These are phyloP conservation scores for Episyrphus balteatus DNA, from an alignment of 1,140 invertebrate species.

Conservation along the genomic window DNA sequence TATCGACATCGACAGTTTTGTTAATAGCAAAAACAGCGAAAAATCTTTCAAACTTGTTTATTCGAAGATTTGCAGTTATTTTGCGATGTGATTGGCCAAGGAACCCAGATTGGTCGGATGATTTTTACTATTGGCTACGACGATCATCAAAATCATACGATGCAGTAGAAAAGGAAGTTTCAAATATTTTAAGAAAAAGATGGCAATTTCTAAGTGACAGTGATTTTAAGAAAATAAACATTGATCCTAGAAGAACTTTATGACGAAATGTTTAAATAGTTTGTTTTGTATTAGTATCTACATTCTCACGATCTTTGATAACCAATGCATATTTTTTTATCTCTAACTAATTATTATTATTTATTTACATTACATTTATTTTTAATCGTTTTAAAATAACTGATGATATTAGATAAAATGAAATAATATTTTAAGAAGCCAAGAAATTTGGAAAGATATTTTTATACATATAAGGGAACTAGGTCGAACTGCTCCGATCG, in stretches of 20 bases:
- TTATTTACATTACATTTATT: too few relatives aligned
- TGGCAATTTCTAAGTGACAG: slow-evolving; percentile 67
- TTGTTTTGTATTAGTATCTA: too few relatives aligned
- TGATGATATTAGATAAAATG: too few relatives aligned
- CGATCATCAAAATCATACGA: slow-evolving; percentile 51
- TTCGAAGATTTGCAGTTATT: slow-evolving; percentile 61
- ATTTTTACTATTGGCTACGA: slow-evolving; percentile 58
- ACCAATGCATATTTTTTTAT: too few relatives aligned
- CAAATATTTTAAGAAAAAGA: slow-evolving; percentile 50
- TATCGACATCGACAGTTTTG: slow-evolving; percentile 68
- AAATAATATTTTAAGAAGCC: too few relatives aligned
- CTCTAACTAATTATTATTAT: too few relatives aligned
- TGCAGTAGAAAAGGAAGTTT: slow-evolving; percentile 54
- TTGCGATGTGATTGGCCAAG: slow-evolving; percentile 58
- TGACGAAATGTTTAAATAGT: too few relatives aligned
- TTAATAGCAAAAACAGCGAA: slow-evolving; percentile 56
- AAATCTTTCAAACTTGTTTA: slow-evolving; percentile 51
- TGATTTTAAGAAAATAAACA: slow-evolving; percentile 47
- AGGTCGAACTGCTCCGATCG: too few relatives aligned
- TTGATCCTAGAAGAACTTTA: slow-evolving; percentile 8
- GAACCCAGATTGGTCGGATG: slow-evolving; percentile 52
- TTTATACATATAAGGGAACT: too few relatives aligned
- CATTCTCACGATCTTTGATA: too few relatives aligned
- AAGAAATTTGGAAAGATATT: too few relatives aligned
- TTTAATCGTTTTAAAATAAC: too few relatives aligned